Evolutionary conservation across 2,113 vertebrate genomes (phyloP), one percentile per base, ranked within the genome.

Genomic region (Hydrolagus affinis): DNA sequence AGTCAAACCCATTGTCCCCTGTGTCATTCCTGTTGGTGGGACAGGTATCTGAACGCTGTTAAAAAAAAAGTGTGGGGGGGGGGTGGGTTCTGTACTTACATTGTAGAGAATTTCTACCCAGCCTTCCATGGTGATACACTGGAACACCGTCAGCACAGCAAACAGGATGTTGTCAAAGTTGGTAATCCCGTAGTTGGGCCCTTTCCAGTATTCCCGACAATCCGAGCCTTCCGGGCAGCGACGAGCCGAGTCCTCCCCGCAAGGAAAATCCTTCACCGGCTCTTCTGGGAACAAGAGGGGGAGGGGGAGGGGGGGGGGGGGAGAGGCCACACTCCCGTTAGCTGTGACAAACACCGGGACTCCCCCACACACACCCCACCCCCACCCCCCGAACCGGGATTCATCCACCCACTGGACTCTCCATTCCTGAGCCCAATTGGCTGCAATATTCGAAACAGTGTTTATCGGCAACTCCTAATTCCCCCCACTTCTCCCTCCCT

Each of bases 121-220:
- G 86, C 97, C 97, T 89, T 99, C 97, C 97, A 99, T 99, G 88
- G 97, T 99, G 91, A 99, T 99, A 90, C 97, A 99, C 92, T 99
- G 97, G 93, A 99, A 99, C 85, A 99, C 97, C 0, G 97, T 99
- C 87, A 99, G 93, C 86, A 98, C 91, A 9, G 97, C 95, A 0
- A 99, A 99, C 32, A 99, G 93, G 92, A 99, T 97, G 87, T 99
- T 98, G 93, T 99, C 97, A 0, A 99, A 99, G 91, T 99, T 98
- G 89, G 97, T 99, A 90, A 99, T 99, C 60, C 97, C 97, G 0
- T 93, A 98, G 91, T 96, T 99, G 87, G 97, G 97, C 3, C 97
- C 97, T 0, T 92, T 94, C 97, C 97, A 98, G 89, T 97, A 96
- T 70, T 95, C 93, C 86, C 87, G 90, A 88, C 97, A 99, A 28